A percentile compares a stretch with the other conserved stretches of the same genome.
Conservation (phyloP, 2,888 invertebrate genomes). For the Rosalia funebris region DNA sequence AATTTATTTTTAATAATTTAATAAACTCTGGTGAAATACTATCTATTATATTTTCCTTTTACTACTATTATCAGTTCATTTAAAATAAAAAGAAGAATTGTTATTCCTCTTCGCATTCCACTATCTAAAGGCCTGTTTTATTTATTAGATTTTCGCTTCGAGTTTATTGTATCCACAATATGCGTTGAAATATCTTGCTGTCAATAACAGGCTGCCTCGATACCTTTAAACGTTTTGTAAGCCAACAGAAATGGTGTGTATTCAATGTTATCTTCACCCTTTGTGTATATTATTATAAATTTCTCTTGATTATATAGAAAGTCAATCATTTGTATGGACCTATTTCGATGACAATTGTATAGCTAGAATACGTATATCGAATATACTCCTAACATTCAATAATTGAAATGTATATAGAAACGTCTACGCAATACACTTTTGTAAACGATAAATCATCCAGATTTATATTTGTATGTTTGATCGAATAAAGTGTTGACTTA, state of each 20-base stretch:
- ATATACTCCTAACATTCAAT: neutral
- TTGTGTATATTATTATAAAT: slow-evolving; percentile 29
- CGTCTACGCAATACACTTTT: no score
- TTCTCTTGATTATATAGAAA: slow-evolving; percentile 23
- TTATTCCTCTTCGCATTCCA: neutral
- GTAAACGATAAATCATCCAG: no score
- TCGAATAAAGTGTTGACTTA: no score
- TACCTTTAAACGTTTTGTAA: slow-evolving; percentile 37
- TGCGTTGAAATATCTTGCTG: slow-evolving; percentile 29
- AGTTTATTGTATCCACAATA: slow-evolving; percentile 23
- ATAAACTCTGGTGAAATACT: no score
- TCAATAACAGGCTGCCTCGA: slow-evolving; percentile 29
- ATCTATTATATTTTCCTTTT: no score
- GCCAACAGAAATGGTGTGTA: slow-evolving; percentile 36
- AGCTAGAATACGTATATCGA: slow-evolving; percentile 6
- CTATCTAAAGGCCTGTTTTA: slow-evolving; percentile 10
- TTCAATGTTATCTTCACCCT: slow-evolving; percentile 44
- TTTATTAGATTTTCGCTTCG: slow-evolving; percentile 22
- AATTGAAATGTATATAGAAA: neutral
- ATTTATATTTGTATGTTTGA: no score
- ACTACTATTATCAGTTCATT: no score
- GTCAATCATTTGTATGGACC: slow-evolving; percentile 24
- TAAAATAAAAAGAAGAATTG: slow-evolving; percentile 7
- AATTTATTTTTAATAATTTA: no score
- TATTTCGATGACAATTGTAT: slow-evolving; percentile 21